Evolutionary conservation across 2,113 vertebrate genomes (phyloP).

Genomic region (Papio anubis): DNA sequence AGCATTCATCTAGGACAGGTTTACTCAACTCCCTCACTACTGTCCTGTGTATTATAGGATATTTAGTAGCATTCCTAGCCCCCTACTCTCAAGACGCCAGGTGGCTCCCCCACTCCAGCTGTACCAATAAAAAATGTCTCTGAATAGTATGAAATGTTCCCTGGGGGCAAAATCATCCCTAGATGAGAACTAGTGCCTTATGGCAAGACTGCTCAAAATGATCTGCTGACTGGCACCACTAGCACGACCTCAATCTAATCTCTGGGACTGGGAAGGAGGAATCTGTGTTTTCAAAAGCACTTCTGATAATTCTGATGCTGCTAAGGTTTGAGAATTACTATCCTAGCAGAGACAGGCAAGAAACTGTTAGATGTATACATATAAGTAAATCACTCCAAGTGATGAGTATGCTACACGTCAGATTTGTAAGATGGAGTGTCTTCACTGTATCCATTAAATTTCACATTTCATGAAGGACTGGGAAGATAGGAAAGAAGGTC

Average conservation of each 20-base stretch:
- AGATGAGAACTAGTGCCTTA: not conserved
- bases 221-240: not conserved
- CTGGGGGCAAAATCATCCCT: not conserved
- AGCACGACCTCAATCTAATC: not conserved
- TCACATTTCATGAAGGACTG: not conserved
- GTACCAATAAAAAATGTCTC: not conserved
- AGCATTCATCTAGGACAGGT: not conserved
- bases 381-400: not conserved
- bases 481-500: not conserved
- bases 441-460: not conserved
- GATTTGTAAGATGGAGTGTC: not conserved
- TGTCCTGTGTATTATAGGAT: not conserved
- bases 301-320: not conserved
- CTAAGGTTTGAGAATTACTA: not conserved
- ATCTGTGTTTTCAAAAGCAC: not conserved
- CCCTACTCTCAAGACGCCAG: not conserved
- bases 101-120: not conserved
- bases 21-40: fast-evolving
- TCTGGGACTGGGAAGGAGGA: not conserved
- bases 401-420: not conserved
- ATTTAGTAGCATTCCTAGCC: not conserved
- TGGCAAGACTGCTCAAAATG: not conserved
- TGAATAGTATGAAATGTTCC: not conserved
- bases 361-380: not conserved
- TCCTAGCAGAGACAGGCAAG: not conserved